Base-by-base conservation (phyloP, 2,888 invertebrate species). In the Diaperis boleti region DNA sequence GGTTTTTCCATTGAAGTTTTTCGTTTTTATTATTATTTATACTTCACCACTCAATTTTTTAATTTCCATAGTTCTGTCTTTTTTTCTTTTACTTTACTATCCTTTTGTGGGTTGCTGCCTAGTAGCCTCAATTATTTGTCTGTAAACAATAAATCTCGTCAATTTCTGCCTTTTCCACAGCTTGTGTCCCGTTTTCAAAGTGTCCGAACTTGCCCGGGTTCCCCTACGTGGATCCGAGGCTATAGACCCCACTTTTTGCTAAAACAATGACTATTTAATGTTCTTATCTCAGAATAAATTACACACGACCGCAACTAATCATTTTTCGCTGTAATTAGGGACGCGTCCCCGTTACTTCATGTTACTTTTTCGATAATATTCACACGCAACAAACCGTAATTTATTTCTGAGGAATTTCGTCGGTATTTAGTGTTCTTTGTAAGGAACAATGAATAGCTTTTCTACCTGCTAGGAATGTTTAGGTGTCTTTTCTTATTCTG, bases 391-490 rank as follows among this genome's bases (percentile, higher is more conserved):
- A 29, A 14, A 8, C 17, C 15, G 15, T 39, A 39, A 39, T 39
- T 39, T 14, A 42, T 42, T 42, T 20, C 22, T 13, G n/a, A 45
- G 22, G 29, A 44, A 44, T 47, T 29, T 45, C 29, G 45, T 45
- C 29, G 31, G 26, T 26, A 14, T 20, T 20, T 42, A 44, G 44
- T 44, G 31, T 47, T 31, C 10, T 14, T 45, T 45, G 45, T 45
- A 29, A 3, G 14, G 29, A 45, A 29, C 14, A 45, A 45, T 33
- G 33, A 33, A 33, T n/a, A 33, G 26, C 6, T 14, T 20, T 18
- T 50, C 50, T 50, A 50, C 50, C 50, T 50, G 50, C 47, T 31
- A 31, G 39, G 39, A 39, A 39, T 39, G 39, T 39, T 39, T 39
- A 39, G 39, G 39, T 39, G 15, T 39, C 14, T 35, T 20, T 22